Evolutionary conservation across 2,797 vertebrate species (phyloP).

Genomic region (Eulemur rubriventer): DNA sequence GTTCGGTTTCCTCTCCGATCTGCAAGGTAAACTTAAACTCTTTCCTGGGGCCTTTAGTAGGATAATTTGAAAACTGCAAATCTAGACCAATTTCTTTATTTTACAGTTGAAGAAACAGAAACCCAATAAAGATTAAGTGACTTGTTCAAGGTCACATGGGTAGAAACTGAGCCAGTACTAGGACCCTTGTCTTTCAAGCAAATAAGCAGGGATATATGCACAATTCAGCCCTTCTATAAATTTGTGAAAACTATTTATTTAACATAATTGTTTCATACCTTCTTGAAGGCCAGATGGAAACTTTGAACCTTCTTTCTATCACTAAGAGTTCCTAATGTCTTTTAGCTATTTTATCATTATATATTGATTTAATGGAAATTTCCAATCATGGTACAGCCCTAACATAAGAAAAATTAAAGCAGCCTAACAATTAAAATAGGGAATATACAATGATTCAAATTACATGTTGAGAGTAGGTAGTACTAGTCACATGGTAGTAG

Average conservation of each 20-base stretch:
- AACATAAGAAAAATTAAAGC: background rate
- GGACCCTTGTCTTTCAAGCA: background rate
- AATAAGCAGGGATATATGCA: fast-evolving
- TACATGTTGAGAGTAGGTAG: background rate
- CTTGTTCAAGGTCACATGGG: background rate
- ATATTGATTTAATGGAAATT: background rate
- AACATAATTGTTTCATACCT: background rate
- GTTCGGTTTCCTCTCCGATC: background rate
- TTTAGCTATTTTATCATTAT: background rate
- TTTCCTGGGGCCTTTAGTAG: background rate
- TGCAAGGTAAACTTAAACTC: background rate
- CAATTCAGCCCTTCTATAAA: background rate
- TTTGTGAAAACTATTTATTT: background rate
- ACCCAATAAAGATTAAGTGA: background rate
- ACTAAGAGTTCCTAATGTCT: background rate
- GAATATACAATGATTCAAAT: background rate
- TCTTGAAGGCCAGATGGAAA: background rate
- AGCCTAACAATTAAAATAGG: background rate
- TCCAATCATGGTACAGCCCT: background rate
- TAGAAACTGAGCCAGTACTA: background rate
- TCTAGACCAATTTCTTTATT: background rate
- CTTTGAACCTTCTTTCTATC: background rate
- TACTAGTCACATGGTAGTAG: background rate
- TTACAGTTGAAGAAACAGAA: background rate
- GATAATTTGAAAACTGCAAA: background rate